Conservation (phyloP, 1,140 invertebrate genomes). For the Drosophila sp. region DNA sequence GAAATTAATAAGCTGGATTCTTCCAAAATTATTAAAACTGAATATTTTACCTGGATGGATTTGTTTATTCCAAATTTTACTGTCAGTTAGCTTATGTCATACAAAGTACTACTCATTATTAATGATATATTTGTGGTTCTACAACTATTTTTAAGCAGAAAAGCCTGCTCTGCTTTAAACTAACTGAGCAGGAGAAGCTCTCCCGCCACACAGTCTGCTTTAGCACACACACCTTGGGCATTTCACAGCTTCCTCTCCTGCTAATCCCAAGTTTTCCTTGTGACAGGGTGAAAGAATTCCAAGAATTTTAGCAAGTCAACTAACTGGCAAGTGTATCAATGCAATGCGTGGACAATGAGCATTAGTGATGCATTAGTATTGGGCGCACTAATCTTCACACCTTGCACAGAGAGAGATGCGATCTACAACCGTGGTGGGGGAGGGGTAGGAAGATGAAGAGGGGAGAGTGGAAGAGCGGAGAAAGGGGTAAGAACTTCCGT, state of each 20-base stretch:
- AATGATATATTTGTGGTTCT: too few relatives aligned
- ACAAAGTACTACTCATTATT: too few relatives aligned
- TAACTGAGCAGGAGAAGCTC: background rate
- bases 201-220: constrained; percentile 60
- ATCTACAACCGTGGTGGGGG: constrained; percentile 14
- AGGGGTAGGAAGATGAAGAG: too few relatives aligned
- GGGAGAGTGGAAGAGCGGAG: background rate
- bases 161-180: background rate
- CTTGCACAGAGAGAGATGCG: constrained; percentile 54
- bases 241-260: constrained; percentile 13
- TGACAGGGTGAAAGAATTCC: constrained; percentile 45
- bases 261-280: constrained; percentile 2
- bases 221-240: constrained; percentile 45
- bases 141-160: background rate
- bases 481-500: constrained; percentile 54
- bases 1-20: too few relatives aligned
- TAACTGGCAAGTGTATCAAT: constrained; percentile 38
- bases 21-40: too few relatives aligned
- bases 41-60: too few relatives aligned
- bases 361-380: constrained; percentile 44
- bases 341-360: constrained; percentile 3
- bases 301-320: constrained; percentile 55
- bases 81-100: too few relatives aligned
- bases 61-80: too few relatives aligned
- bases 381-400: constrained; percentile 78